Evolutionary conservation across 2,888 invertebrate genomes (phyloP).

Genomic region (Callinectes sapidus): DNA sequence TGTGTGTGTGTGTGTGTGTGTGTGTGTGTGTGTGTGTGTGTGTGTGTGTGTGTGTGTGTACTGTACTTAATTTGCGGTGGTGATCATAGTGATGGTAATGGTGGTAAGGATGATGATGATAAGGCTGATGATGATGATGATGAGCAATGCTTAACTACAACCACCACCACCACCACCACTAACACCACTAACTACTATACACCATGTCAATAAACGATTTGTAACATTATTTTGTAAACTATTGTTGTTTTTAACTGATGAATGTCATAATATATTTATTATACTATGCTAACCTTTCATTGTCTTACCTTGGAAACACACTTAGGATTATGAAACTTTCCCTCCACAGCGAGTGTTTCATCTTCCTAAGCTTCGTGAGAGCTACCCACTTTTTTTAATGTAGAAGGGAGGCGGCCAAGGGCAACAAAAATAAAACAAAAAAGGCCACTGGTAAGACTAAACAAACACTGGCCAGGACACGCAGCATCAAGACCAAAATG

Average conservation of each 20-base stretch:
- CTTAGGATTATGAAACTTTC: no score
- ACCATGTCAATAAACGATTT: background rate
- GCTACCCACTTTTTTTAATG: no score
- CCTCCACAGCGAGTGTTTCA: no score
- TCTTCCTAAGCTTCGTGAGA: no score
- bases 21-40: background rate
- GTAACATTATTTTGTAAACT: slow-evolving; percentile 44
- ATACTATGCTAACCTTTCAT: background rate
- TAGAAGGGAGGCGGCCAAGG: no score
- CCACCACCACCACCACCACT: background rate
- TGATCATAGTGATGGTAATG: background rate
- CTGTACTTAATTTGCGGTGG: background rate
- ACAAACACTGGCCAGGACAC: no score
- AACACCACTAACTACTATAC: no score
- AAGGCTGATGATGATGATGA: background rate
- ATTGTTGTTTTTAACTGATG: slow-evolving; percentile 46
- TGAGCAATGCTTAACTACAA: background rate
- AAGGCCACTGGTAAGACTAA: no score
- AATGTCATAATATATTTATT: slow-evolving; percentile 46
- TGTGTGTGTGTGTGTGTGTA: slow-evolving; percentile 2
- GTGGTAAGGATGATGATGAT: background rate
- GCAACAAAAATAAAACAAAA: no score
- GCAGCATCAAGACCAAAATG: no score
- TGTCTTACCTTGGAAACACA: background rate
- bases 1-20: slow-evolving; percentile 6